Evolutionary conservation across 2,113 vertebrate genomes (phyloP).

Genomic region (Potamarius usumacintae): DNA sequence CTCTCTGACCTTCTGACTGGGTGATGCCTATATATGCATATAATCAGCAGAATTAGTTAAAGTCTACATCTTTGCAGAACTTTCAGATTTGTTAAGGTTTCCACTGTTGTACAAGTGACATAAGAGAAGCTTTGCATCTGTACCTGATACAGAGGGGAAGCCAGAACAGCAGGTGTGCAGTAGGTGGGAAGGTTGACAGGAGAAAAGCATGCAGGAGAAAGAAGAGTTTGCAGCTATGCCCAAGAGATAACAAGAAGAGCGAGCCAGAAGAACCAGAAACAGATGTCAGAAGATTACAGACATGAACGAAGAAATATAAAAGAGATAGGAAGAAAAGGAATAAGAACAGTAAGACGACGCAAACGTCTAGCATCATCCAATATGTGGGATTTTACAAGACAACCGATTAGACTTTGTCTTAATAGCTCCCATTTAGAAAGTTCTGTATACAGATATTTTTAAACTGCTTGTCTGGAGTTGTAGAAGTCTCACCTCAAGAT

Average conservation of each 20-base stretch:
- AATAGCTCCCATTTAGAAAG: background rate
- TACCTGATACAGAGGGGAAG: slow-evolving; percentile 57
- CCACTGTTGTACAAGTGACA: background rate
- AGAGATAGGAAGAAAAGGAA: background rate
- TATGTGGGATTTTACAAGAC: background rate
- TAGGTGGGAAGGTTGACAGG: slow-evolving; percentile 51
- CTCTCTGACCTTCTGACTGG: slow-evolving; percentile 65
- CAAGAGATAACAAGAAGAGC: slow-evolving; percentile 17
- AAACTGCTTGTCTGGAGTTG: background rate
- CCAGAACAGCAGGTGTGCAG: slow-evolving; percentile 51
- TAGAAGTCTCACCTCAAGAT: slow-evolving; percentile 71
- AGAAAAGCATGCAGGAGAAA: slow-evolving; percentile 51
- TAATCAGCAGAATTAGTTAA: background rate
- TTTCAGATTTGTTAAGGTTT: background rate
- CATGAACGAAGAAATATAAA: background rate
- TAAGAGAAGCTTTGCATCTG: background rate
- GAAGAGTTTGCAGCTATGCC: slow-evolving; percentile 45
- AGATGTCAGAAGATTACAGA: background rate
- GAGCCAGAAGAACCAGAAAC: slow-evolving; percentile 30
- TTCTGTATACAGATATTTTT: background rate
- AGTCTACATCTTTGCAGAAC: background rate
- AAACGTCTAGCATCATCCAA: background rate
- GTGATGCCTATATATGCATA: slow-evolving; percentile 47
- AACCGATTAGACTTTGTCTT: background rate
- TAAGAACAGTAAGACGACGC: background rate